A percentile compares a stretch with the other conserved stretches of the same genome.
Conservation (phyloP, 2,113 vertebrate genomes). For the Hydrochoerus hydrochaeris region DNA sequence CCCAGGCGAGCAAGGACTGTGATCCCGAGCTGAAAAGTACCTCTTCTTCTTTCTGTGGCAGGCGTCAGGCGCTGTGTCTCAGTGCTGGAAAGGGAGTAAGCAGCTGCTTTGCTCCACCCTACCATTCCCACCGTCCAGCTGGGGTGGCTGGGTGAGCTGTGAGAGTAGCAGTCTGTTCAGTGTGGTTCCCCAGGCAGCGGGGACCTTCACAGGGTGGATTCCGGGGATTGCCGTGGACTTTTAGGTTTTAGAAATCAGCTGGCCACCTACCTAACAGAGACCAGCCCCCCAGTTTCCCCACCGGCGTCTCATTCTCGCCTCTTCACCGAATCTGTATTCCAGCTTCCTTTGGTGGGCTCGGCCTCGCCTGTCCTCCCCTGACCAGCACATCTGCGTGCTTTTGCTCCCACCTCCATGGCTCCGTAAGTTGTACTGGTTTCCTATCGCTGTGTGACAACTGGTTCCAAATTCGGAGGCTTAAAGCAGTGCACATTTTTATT, state of each 20-base stretch:
- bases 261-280: background rate
- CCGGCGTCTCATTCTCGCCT: background rate
- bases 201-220: background rate
- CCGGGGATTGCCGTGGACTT: background rate
- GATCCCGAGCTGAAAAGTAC: too few relatives aligned
- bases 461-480: background rate
- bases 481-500: background rate
- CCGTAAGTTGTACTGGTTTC: background rate
- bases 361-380: fast-evolving
- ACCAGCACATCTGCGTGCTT: too few relatives aligned
- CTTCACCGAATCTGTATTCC: background rate
- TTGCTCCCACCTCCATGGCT: background rate
- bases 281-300: background rate
- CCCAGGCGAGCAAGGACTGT: background rate
- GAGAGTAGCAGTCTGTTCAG: too few relatives aligned
- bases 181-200: too few relatives aligned
- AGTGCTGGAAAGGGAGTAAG: background rate
- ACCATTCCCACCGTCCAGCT: background rate
- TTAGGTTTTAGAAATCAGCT: background rate
- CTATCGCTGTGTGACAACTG: background rate
- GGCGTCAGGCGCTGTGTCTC: too few relatives aligned
- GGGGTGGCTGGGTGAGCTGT: background rate
- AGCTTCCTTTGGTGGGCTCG: background rate
- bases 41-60: too few relatives aligned
- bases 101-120: too few relatives aligned